Base-by-base conservation (phyloP, 2,797 vertebrate genomes). In the Darevskia nairensis region DNA sequence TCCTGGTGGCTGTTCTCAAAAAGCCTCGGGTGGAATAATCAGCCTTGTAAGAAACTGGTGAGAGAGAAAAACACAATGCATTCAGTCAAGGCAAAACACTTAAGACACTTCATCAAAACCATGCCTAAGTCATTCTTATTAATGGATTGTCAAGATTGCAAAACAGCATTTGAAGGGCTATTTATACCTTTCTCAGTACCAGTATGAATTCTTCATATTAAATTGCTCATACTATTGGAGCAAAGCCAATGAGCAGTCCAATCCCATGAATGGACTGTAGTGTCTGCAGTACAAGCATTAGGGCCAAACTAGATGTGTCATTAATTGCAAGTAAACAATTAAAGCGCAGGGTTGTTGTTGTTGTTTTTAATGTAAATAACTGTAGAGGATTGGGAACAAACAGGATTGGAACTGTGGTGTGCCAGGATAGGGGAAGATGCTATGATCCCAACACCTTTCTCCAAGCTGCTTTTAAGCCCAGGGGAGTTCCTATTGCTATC, bases 1-100 rank as follows among this genome's bases (percentile, higher is more conserved):
- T 94, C 95, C 91, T 91, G 80, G 88, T 90, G 90, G 91, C 94
- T 94, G 90, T 89, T 93, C 93, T 96, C 91, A 94, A 94, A 95
- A 94, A 55, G 89, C 89, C 93, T 92, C 89, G 86, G 88, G 92
- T 91, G 92, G 84, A 93, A 95, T 89, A 93, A 94, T 92, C 89
- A 93, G 92, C 66, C 89, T 93, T 83, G 19, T 78, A 90, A 94
- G 75, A 92, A 81, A 59, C 88, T 94, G 90, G 83, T 86, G 84
- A 94, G 88, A 77, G 19, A 55, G 80, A 39, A 29, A n/a, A 68
- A 92, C 86, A 46, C 44, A 61, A 68, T 15, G 41, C 61, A 87
- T 90, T 88, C 85, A 88, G 90, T 93, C 89, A 92, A 94, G 80
- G 88, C 80, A 88, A 85, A 93, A 74, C 86, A 88, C 84, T 46